Conservation (phyloP, 2,888 invertebrate genomes). For the Dexiosoma caninum region DNA sequence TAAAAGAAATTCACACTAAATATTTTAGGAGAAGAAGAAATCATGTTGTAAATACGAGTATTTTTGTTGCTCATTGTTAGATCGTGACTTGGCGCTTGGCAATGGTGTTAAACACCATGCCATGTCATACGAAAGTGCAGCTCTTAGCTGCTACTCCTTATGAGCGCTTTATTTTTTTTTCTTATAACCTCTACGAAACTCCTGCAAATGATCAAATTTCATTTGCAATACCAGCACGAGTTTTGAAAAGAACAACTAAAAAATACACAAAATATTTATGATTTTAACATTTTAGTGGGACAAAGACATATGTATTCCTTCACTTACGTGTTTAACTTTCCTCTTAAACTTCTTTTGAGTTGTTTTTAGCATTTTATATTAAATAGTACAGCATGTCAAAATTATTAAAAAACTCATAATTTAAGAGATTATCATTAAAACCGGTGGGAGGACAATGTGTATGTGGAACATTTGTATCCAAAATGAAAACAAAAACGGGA, state of each 20-base stretch:
- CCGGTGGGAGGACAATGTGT: conserved; percentile 73
- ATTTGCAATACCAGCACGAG: conserved; percentile 45
- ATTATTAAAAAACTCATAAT: conserved; percentile 78
- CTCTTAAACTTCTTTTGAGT: conserved; percentile 10
- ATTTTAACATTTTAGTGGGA: conserved; percentile 55
- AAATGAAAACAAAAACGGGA: too few relatives aligned
- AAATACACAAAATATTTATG: conserved; percentile 44
- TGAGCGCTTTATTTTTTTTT: neutral
- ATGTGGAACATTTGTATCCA: conserved; percentile 31
- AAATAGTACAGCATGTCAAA: conserved; percentile 68
- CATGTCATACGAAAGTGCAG: conserved; percentile 45
- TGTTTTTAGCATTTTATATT: conserved; percentile 10
- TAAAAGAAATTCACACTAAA: neutral
- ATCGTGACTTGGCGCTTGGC: conserved; percentile 70
- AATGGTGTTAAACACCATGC: conserved; percentile 43
- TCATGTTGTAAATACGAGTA: conserved; percentile 42
- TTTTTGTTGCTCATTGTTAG: conserved; percentile 37
- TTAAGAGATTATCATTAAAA: conserved; percentile 78
- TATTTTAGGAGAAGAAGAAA: neutral
- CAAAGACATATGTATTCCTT: conserved; percentile 38
- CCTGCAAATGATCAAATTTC: conserved; percentile 58
- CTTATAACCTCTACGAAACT: neutral
- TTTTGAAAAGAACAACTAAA: neutral
- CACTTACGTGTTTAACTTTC: neutral
- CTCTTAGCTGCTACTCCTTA: neutral